Conservation (phyloP, 2,888 invertebrate species). For the Drosophila ezoana region DNA sequence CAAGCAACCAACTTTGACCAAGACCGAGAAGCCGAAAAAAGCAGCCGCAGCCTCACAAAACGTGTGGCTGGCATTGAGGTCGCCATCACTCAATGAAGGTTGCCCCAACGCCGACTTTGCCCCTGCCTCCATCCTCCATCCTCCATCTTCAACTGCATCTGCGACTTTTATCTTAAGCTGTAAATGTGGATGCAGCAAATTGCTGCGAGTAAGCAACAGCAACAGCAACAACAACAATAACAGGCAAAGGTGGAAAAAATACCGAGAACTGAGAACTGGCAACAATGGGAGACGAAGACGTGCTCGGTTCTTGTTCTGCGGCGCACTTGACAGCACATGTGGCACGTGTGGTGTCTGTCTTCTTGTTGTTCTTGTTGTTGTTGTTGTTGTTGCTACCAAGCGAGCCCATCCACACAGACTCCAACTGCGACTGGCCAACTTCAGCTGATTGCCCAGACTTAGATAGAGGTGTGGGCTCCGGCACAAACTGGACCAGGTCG, state of each 20-base stretch:
- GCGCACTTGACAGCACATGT: conserved; percentile 79
- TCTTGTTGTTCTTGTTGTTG: conserved; percentile 31
- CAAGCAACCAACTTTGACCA: conserved; percentile 67
- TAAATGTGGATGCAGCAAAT: conserved; percentile 73
- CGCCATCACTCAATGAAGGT: conserved; percentile 69
- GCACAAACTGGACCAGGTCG: conserved; percentile 39
- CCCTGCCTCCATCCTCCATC: neutral
- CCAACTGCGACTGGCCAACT: conserved; percentile 35
- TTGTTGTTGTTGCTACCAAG: conserved; percentile 20
- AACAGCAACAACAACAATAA: conserved; percentile 5
- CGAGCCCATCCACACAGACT: conserved; percentile 34
- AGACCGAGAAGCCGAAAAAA: conserved; percentile 75
- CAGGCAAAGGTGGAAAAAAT: conserved; percentile 38
- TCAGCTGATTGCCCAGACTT: conserved; percentile 10
- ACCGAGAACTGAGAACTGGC: conserved; percentile 55
- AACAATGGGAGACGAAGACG: conserved; percentile 56
- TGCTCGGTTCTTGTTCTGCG: conserved; percentile 51
- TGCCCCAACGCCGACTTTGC: conserved; percentile 30
- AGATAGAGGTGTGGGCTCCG: conserved; percentile 29
- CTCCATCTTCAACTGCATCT: conserved; percentile 20
- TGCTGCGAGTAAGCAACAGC: conserved; percentile 51
- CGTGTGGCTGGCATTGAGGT: conserved; percentile 76
- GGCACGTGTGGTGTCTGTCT: conserved; percentile 71
- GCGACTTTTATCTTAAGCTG: conserved; percentile 43
- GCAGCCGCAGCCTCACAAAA: conserved; percentile 53